Evolutionary conservation across 2,888 invertebrate species (phyloP), one percentile per base, ranked within the genome.

Genomic region (Trilocha varians): DNA sequence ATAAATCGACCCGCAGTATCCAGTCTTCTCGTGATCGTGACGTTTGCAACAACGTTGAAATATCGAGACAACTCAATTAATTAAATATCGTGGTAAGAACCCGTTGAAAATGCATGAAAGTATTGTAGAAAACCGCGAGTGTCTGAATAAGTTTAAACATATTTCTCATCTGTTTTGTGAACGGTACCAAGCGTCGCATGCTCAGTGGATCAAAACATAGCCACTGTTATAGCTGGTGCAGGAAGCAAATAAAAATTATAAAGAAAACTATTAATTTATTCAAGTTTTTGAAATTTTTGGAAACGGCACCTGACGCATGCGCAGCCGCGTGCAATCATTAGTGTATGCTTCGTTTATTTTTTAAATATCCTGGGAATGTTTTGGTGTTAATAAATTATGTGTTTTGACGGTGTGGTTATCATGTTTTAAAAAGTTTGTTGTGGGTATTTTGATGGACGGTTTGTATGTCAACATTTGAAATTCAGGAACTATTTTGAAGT

Each of bases 151-250:
- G n/a, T n/a, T n/a, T n/a, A n/a, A n/a, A n/a, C n/a, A n/a, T 34
- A n/a, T 11, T 15, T 5, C 15, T 5, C 16, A 36, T 15, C 4
- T 39, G 2, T 43, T 45, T 33, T 54, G 37, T 47, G 40, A 38
- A 37, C 54, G n/a, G 37, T 39, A 42, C 38, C 14, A 16, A 16
- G 41, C n/a, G 16, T 42, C 13, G 32, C 13, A 16, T 35, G 40
- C 17, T 34, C 35, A 34, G 17, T 13, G 16, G 35, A 36, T n/a
- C 36, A 36, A 36, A 34, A 34, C 34, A 40, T 6, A 40, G 25
- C 16, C 40, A 34, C 34, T 40, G 34, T 17, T 34, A 14, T 34
- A 34, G 33, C 32, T 13, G 16, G 18, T 17, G 14, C 18, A 40
- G 40, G 40, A 40, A 40, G 35, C 11, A 39, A 8, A 39, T 25